Conservation (phyloP, 2,113 vertebrate species). For the Tachuris rubrigastra region DNA sequence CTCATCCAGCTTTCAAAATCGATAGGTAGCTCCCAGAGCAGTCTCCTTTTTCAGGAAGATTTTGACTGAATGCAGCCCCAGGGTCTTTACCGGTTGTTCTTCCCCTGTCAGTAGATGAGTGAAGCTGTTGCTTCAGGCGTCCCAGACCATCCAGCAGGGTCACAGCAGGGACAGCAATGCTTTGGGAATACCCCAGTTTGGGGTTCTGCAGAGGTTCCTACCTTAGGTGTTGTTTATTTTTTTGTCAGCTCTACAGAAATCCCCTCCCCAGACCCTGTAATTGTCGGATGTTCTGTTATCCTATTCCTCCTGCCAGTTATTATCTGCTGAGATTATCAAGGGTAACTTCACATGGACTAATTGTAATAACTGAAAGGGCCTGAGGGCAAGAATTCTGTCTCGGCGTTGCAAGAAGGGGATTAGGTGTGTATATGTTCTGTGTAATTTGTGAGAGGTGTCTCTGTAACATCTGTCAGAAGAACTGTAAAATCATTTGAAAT, state of each 20-base stretch:
- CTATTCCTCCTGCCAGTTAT: neutral
- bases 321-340: constrained; percentile 55
- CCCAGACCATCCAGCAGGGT: neutral
- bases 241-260: neutral
- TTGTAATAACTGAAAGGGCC: constrained; percentile 44
- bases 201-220: neutral
- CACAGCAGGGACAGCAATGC: neutral
- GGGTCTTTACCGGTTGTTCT: neutral
- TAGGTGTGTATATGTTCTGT: constrained; percentile 17
- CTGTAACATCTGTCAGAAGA: constrained; percentile 45
- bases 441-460: constrained; percentile 59
- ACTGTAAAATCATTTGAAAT: constrained; percentile 13
- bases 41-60: neutral
- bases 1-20: neutral
- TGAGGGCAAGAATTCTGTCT: constrained; percentile 56
- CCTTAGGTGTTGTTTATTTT: neutral
- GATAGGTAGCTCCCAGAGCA: neutral
- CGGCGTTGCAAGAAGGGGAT: constrained; percentile 23
- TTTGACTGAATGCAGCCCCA: neutral
- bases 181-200: neutral
- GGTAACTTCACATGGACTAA: constrained; percentile 45
- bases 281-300: constrained; percentile 2
- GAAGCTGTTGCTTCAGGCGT: neutral
- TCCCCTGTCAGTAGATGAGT: neutral
- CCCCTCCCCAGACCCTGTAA: neutral